Percentiles rank a stretch among this genome's conserved stretches.
Evolutionary conservation across 1,140 invertebrate genomes (phyloP).

Genomic region (Tetramorium alpestre): DNA sequence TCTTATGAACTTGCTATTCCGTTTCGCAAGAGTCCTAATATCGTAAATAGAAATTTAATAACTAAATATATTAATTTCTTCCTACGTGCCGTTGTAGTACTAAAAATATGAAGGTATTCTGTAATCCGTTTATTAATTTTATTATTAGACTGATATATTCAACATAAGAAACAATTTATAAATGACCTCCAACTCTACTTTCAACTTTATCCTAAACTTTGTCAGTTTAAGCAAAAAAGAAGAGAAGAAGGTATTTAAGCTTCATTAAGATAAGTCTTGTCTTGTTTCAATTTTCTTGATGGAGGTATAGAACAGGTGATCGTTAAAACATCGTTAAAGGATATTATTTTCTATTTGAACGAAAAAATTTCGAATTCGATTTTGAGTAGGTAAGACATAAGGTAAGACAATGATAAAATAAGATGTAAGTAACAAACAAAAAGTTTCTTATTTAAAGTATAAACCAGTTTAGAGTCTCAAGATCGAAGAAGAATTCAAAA

Average conservation of each 20-base stretch:
- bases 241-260: not conserved
- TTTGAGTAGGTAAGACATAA: not conserved
- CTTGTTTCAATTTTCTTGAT: not conserved
- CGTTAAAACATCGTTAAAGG: conserved; percentile 17
- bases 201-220: conserved; percentile 13
- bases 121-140: conserved; percentile 4
- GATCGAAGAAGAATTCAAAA: not conserved
- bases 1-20: not conserved
- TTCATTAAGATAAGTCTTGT: not conserved
- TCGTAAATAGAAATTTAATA: not conserved
- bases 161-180: not conserved
- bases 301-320: not conserved
- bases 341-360: conserved; percentile 22
- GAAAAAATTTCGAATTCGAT: conserved; percentile 6
- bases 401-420: conserved; percentile 4
- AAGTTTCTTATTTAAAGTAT: conserved; percentile 9
- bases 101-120: not conserved
- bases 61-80: not conserved
- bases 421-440: not conserved
- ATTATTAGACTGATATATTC: not conserved
- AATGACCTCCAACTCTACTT: not conserved
- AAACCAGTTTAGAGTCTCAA: not conserved
- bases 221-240: conserved; percentile 14
- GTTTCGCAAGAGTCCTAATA: not conserved
- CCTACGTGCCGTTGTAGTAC: not conserved